Conservation (phyloP, 1,140 invertebrate species). For the Charaxes varanes region DNA sequence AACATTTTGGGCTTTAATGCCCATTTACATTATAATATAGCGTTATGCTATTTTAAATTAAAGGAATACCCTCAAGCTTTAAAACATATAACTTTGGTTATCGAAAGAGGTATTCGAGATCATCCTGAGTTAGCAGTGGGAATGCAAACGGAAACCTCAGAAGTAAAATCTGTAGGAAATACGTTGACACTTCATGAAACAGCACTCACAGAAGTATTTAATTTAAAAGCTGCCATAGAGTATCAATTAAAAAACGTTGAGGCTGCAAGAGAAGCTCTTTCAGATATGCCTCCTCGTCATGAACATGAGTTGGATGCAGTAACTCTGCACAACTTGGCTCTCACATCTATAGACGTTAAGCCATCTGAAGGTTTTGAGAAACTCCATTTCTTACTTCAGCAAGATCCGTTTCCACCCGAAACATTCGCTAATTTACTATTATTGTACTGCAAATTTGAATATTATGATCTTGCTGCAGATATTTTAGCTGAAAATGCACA, state of each 20-base stretch:
- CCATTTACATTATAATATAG: constrained; percentile 96
- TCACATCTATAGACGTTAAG: constrained; percentile 92
- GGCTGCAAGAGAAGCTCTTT: constrained; percentile 93
- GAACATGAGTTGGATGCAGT: constrained; percentile 99
- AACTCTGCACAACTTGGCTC: constrained; percentile 97
- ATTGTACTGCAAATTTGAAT: constrained; percentile 97
- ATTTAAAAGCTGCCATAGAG: constrained; percentile 98
- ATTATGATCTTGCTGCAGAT: constrained; percentile 98
- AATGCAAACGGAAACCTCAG: constrained; percentile 97
- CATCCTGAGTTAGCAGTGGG: constrained; percentile 98
- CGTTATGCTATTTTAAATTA: constrained; percentile 94
- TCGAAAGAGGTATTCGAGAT: constrained; percentile 96
- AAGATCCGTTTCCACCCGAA: constrained; percentile 97
- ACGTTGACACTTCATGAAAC: constrained; percentile 96
- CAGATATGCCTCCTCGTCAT: constrained; percentile 97
- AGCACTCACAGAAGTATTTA: constrained; percentile 98
- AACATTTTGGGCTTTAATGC: constrained; percentile 92
- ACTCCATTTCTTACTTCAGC: constrained; percentile 96
- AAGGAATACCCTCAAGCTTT: constrained; percentile 95
- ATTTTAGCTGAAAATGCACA: constrained; percentile 98
- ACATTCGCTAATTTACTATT: constrained; percentile 97
- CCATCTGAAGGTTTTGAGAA: constrained; percentile 97
- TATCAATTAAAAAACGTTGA: constrained; percentile 97
- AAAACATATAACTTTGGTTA: constrained; percentile 95
- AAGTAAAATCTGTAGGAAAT: constrained; percentile 97